phyloP scores from a whole-genome alignment of 2,888 invertebrate species.

The Osmoderma eremita region DNA sequence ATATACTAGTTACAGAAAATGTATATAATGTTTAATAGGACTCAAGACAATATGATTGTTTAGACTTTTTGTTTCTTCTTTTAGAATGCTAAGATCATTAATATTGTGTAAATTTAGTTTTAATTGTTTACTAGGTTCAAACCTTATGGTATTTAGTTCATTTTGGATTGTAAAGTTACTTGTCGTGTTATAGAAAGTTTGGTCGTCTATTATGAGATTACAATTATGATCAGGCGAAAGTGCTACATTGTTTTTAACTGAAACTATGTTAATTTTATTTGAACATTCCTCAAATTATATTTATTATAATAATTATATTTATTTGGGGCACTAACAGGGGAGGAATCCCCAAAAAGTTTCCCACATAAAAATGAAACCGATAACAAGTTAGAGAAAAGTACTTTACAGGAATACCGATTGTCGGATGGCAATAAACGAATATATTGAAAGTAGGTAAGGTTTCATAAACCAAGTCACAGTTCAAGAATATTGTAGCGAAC shows the following conservation, averaged over 20 bases:
- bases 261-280: neutral
- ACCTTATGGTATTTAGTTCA: neutral
- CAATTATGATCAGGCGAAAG: neutral
- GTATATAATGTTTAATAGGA: neutral
- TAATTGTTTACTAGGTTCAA: constrained; percentile 2
- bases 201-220: constrained; percentile 12
- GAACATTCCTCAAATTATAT: constrained; percentile 14
- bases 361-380: too few species aligned
- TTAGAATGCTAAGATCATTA: neutral
- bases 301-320: too few species aligned
- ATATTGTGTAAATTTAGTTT: neutral
- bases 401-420: too few species aligned
- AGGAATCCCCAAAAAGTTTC: too few species aligned
- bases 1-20: neutral
- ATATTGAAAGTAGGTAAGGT: too few species aligned
- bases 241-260: neutral
- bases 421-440: too few species aligned
- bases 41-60: neutral
- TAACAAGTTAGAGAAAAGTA: too few species aligned
- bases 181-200: neutral
- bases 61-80: neutral
- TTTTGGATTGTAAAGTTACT: neutral
- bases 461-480: too few species aligned
- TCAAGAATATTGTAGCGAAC: too few species aligned
- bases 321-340: too few species aligned